These are phyloP conservation scores for Xylota segnis DNA, from an alignment of 2,888 invertebrate species.

Conservation along the genomic window DNA sequence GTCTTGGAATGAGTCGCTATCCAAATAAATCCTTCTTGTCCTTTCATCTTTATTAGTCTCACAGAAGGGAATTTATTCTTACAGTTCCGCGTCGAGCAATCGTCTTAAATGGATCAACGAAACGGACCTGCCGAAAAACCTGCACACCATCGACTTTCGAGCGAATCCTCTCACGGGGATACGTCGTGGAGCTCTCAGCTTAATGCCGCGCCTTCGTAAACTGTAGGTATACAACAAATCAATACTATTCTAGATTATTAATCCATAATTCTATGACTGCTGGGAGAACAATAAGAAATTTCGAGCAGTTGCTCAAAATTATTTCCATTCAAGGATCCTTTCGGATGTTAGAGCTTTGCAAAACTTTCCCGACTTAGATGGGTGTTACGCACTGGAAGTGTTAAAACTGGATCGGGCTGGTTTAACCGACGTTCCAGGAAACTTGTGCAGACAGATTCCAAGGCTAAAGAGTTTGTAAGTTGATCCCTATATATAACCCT, in stretches of 20 bases:
- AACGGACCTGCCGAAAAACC: slow-evolving; percentile 88
- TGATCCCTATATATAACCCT: slow-evolving; percentile 25
- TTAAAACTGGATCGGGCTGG: slow-evolving; percentile 93
- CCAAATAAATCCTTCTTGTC: not conserved
- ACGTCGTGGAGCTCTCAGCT: slow-evolving; percentile 89
- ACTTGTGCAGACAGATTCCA: slow-evolving; percentile 91
- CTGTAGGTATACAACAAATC: slow-evolving; percentile 87
- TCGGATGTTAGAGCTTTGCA: slow-evolving; percentile 93
- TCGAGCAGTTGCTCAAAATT: slow-evolving; percentile 79
- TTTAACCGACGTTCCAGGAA: slow-evolving; percentile 89
- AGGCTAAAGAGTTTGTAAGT: slow-evolving; percentile 94
- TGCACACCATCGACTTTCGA: slow-evolving; percentile 92
- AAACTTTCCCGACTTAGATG: slow-evolving; percentile 93
- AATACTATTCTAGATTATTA: slow-evolving; percentile 42
- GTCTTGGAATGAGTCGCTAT: not conserved
- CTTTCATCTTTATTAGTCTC: not conserved
- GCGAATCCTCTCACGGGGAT: slow-evolving; percentile 92
- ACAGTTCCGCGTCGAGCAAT: slow-evolving; percentile 93
- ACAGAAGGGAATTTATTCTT: slow-evolving; percentile 36
- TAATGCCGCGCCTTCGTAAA: slow-evolving; percentile 91
- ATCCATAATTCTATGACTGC: slow-evolving; percentile 68
- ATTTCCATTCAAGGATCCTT: slow-evolving; percentile 87
- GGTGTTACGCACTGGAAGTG: slow-evolving; percentile 91
- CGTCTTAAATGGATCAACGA: slow-evolving; percentile 91
- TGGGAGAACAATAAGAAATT: slow-evolving; percentile 78